A percentile compares a stretch with the other conserved stretches of the same genome.
phyloP scores from a whole-genome alignment of 2,113 vertebrate species.

The Engraulis encrasicolus region DNA sequence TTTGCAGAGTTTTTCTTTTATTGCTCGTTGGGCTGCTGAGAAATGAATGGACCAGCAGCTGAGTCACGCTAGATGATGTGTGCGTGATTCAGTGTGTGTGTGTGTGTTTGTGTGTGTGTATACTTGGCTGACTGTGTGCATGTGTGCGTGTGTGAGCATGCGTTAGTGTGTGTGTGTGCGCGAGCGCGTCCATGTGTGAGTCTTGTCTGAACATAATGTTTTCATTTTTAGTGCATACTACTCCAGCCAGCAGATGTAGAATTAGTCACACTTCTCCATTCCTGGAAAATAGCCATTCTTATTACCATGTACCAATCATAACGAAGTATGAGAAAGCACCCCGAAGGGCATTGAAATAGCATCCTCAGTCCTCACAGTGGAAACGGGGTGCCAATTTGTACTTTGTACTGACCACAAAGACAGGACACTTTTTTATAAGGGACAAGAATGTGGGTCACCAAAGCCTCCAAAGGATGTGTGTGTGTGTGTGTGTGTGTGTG shows the following conservation, averaged over 20 bases:
- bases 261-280: background rate
- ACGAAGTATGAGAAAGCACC: background rate
- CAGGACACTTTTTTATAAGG: slow-evolving; percentile 34
- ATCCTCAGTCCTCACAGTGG: slow-evolving; percentile 13
- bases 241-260: background rate
- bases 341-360: background rate
- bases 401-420: slow-evolving; percentile 20
- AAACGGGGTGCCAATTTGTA: slow-evolving; percentile 31
- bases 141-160: background rate
- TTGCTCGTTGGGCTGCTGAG: background rate
- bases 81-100: background rate
- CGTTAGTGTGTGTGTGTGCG: background rate
- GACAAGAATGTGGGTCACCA: slow-evolving; percentile 29
- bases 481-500: background rate
- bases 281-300: background rate
- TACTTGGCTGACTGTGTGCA: background rate
- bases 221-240: background rate
- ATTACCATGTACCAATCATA: background rate
- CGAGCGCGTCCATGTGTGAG: background rate
- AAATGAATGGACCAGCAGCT: background rate
- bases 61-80: background rate
- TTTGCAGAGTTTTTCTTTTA: background rate
- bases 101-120: background rate
- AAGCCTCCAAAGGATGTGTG: slow-evolving; percentile 20
- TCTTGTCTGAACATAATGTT: background rate